Conservation (phyloP, 37 sponge, comb jelly and placozoan genomes). For the Petrosia ficiformis region DNA sequence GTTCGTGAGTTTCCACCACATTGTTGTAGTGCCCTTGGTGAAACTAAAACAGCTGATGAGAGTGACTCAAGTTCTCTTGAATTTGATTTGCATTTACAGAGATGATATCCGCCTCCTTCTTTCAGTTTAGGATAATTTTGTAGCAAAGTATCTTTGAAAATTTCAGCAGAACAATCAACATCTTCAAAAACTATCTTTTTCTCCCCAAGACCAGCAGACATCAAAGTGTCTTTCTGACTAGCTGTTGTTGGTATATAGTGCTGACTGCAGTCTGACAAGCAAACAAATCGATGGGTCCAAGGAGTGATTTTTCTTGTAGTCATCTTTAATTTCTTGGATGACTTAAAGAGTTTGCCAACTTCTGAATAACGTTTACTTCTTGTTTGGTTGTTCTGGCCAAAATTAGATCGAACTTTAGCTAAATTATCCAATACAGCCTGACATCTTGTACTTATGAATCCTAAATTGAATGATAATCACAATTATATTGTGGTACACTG, state of each 20-base stretch:
- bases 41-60: neutral
- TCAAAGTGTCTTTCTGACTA: slow-evolving; percentile 1
- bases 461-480: too few relatives aligned
- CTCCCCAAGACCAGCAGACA: slow-evolving; percentile 22
- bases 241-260: slow-evolving; percentile 7
- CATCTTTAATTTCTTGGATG: neutral
- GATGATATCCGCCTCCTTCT: slow-evolving; percentile 14
- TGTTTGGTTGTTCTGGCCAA: too few relatives aligned
- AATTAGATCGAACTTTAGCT: too few relatives aligned
- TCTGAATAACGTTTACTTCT: neutral
- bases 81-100: slow-evolving; percentile 21
- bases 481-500: too few relatives aligned
- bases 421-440: too few relatives aligned
- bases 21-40: slow-evolving; percentile 7
- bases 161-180: slow-evolving; percentile 6
- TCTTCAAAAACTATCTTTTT: slow-evolving; percentile 10
- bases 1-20: slow-evolving; percentile 18
- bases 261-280: slow-evolving; percentile 8
- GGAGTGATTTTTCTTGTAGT: neutral
- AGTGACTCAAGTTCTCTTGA: slow-evolving; percentile 4
- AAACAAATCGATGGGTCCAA: slow-evolving; percentile 37
- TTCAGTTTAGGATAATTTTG: slow-evolving; percentile 13
- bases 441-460: too few relatives aligned
- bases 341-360: neutral
- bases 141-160: slow-evolving; percentile 2